Evolutionary conservation across 2,888 invertebrate genomes (phyloP), one percentile per base, ranked within the genome.

Genomic region (Xestia xanthographa): DNA sequence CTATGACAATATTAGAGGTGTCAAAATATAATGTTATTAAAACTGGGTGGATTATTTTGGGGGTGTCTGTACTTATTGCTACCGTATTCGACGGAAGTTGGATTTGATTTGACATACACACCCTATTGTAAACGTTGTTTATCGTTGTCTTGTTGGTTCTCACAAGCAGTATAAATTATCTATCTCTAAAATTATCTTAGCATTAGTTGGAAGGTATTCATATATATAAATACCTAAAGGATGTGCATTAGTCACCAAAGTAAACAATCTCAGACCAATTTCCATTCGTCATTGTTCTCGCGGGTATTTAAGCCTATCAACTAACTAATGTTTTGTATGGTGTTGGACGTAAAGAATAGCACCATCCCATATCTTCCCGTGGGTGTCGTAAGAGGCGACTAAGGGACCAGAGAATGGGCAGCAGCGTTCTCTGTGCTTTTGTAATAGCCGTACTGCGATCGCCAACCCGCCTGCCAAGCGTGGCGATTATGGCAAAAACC

Each of bases 1-100:
- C 87, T 84, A 43, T 83, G 62, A 41, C 41, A 63, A 75, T 76
- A 84, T 86, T 67, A 86, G 72, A 76, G 26, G 63, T 63, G 72
- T 71, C 78, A 50, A 75, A 62, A 76, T 81, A 77, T 67, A 11
- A 67, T 77, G 72, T 77, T 85, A 85, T 72, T 80, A 75, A 84
- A 82, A 72, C 62, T 53, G 60, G 56, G 60, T 50, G 53, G 69
- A 77, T 72, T 43, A 53, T 72, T 81, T 77, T 85, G 58, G 43
- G 58, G 43, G 77, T 11, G 69, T 65, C 74, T 75, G 85, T 77
- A 72, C 66, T 43, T 72, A 69, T 22, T 66, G 69, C 63, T 70
- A 58, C 60, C 12, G 60, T 62, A 12, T 65, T 12, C 1, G 50
- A 50, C 0, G 2, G 26, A 12, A 34, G 50, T 11, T 43, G 53